Evolutionary conservation across 2,797 vertebrate genomes (phyloP), one percentile per base, ranked within the genome.

Genomic region (Pteronotus mesoamericanus): DNA sequence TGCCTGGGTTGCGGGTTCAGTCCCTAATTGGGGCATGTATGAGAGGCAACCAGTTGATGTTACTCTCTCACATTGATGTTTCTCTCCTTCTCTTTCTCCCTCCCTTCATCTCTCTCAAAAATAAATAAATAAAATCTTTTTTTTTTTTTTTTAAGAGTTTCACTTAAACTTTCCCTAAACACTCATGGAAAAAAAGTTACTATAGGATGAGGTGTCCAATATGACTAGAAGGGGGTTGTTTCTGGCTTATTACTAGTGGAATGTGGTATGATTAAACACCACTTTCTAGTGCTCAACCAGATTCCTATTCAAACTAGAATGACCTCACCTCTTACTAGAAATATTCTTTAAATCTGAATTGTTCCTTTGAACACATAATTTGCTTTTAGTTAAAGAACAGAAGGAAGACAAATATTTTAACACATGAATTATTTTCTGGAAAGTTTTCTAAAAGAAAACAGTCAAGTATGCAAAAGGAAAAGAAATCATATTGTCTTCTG

Each of bases 371-470:
- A 86, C 2, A 82, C 14, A 59, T 6, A 29, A 79, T 64, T 92
- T 71, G 64, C 19, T 90, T 96, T 88, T n/a, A 80, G 68, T 66
- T 86, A 69, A 91, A 91, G 55, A 91, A 94, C 15, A 84, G 46
- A 83, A 66, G 6, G 57, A 82, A 96, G 71, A 83, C 37, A 92
- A 85, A 22, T 66, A 92, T 85, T 89, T 92, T 48, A 48, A 86
- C 19, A 87, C n/a, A 53, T 22, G 29, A 37, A 74, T 48, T 96
- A n/a, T 92, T 87, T 96, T 80, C 59, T 79, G 51, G 64, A n/a
- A 84, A 85, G n/a, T 89, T 91, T 94, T 94, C 75, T 84, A 79
- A 42, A 10, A 89, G 75, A 91, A 91, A 95, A 89, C 11, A 93
- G 75, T 39, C 32, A 96, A 85, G 12, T 69, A 57, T 93, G 32